A percentile compares a stretch with the other conserved stretches of the same genome.
These are phyloP conservation scores for Drosophila hydei DNA, from an alignment of 1,140 invertebrate genomes.

Conservation along the genomic window DNA sequence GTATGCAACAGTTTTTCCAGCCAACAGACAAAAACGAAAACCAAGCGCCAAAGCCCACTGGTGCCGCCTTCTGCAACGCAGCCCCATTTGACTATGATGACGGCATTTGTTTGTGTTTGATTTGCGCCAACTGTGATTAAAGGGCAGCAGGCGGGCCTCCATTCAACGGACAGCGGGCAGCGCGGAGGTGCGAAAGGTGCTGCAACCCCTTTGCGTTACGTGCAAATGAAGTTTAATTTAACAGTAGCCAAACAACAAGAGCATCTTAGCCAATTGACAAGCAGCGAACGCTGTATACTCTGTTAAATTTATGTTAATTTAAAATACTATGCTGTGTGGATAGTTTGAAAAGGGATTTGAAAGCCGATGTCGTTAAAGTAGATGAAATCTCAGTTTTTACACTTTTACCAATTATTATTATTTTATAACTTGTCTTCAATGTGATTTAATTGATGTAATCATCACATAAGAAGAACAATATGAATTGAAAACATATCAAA, in stretches of 20 bases:
- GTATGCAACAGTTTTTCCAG: slow-evolving; percentile 76
- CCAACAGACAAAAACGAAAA: slow-evolving; percentile 25
- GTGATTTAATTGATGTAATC: no score
- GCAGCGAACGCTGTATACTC: background rate
- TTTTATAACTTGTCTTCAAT: no score
- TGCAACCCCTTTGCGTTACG: slow-evolving; percentile 14
- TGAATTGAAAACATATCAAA: no score
- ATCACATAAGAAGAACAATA: no score
- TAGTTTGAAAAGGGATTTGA: no score
- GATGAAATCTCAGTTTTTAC: no score
- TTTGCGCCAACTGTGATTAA: slow-evolving; percentile 75
- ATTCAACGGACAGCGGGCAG: background rate
- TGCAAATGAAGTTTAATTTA: slow-evolving; percentile 65
- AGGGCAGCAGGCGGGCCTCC: slow-evolving; percentile 37
- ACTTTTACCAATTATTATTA: no score
- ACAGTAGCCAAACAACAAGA: slow-evolving; percentile 25
- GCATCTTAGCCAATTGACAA: background rate
- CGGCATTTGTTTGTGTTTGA: slow-evolving; percentile 74
- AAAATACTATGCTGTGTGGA: no score
- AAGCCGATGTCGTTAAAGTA: no score
- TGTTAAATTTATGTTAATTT: background rate
- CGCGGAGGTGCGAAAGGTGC: background rate
- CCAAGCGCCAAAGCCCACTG: slow-evolving; percentile 3
- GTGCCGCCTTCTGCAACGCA: background rate
- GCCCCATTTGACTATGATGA: slow-evolving; percentile 21